Conservation (phyloP, 2,888 invertebrate genomes). For the Himalopsyche tibetana region DNA sequence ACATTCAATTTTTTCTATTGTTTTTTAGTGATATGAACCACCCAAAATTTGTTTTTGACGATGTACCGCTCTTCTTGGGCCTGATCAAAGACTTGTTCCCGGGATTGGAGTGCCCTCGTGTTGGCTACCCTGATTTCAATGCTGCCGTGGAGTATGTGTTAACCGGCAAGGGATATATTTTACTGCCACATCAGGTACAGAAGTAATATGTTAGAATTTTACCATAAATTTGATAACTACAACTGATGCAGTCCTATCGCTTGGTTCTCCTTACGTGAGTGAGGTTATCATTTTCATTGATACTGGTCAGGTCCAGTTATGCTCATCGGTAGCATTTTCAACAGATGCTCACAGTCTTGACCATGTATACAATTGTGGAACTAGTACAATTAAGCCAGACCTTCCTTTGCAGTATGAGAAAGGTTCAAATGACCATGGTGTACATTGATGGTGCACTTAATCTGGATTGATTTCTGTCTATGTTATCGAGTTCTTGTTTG, state of each 20-base stretch:
- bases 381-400: neutral
- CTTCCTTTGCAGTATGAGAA: too few species aligned
- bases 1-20: slow-evolving; percentile 34
- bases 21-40: slow-evolving; percentile 89
- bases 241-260: too few species aligned
- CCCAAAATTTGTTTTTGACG: slow-evolving; percentile 95
- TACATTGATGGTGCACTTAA: too few species aligned
- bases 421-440: too few species aligned
- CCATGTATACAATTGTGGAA: too few species aligned
- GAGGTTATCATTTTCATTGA: too few species aligned
- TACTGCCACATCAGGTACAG: slow-evolving; percentile 82
- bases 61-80: slow-evolving; percentile 92
- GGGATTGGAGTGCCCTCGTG: slow-evolving; percentile 91
- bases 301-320: too few species aligned
- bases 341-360: too few species aligned
- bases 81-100: slow-evolving; percentile 93
- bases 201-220: slow-evolving; percentile 50
- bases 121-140: slow-evolving; percentile 92
- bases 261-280: too few species aligned
- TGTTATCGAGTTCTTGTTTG: slow-evolving; percentile 55
- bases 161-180: slow-evolving; percentile 81
- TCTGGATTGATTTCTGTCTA: neutral
- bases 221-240: too few species aligned
- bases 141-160: slow-evolving; percentile 85
- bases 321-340: too few species aligned